phyloP scores from a whole-genome alignment of 2,113 vertebrate genomes.

The Lipophrys pholis region DNA sequence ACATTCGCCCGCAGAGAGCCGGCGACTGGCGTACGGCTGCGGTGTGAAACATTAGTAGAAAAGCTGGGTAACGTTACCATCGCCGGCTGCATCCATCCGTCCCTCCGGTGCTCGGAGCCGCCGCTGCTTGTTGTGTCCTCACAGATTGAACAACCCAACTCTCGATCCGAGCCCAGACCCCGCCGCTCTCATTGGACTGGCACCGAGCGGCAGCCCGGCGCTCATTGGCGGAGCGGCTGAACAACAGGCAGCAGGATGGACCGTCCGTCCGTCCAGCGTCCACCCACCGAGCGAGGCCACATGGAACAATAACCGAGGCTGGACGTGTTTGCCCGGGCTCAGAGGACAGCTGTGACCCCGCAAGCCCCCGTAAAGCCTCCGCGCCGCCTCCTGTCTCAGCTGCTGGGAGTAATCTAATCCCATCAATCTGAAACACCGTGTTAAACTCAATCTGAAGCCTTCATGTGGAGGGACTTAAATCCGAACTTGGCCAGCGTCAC shows the following conservation, averaged over 20 bases:
- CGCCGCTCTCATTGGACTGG: constrained; percentile 74
- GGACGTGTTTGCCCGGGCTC: constrained; percentile 1
- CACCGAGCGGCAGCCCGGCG: constrained; percentile 45
- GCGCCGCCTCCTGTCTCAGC: constrained; percentile 6
- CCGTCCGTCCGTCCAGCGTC: constrained; percentile 48
- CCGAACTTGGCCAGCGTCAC: background rate
- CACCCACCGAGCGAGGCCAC: constrained; percentile 64
- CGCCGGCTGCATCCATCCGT: constrained; percentile 65
- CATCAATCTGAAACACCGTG: background rate
- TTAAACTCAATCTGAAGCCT: too few species aligned
- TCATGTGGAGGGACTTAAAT: background rate
- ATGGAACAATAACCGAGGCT: constrained; percentile 67
- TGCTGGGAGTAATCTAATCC: constrained; percentile 18
- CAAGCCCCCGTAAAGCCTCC: constrained; percentile 41
- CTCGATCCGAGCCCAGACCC: constrained; percentile 65
- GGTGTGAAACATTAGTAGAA: constrained; percentile 8
- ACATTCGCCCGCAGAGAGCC: too few species aligned
- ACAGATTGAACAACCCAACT: constrained; percentile 77
- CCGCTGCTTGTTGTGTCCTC: constrained; percentile 77
- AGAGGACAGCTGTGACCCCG: constrained; percentile 8
- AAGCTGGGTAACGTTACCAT: constrained; percentile 67
- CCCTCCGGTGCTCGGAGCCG: constrained; percentile 63
- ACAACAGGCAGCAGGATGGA: constrained; percentile 77
- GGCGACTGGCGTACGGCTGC: too few species aligned
- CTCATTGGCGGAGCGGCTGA: constrained; percentile 75